phyloP scores from a whole-genome alignment of 2,113 vertebrate genomes.

The Alectura lathami region DNA sequence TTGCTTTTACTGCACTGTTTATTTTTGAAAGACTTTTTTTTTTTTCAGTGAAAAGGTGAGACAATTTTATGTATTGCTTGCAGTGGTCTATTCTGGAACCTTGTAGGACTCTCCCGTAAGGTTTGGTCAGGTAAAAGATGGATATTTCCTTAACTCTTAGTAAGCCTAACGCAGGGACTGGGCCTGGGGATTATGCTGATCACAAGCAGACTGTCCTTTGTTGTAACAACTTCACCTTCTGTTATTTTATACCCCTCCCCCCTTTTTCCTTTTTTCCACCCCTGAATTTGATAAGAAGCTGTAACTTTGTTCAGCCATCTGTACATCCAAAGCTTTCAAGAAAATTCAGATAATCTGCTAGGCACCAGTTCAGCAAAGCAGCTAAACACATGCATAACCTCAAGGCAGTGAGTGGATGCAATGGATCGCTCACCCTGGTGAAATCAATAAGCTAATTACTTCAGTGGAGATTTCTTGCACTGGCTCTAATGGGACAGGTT shows the following conservation, averaged over 20 bases:
- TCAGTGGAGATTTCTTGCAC: background rate
- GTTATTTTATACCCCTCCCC: background rate
- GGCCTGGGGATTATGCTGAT: background rate
- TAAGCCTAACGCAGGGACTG: background rate
- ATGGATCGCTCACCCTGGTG: background rate
- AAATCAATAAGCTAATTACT: slow-evolving; percentile 27
- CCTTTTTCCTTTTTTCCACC: background rate
- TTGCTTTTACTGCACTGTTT: slow-evolving; percentile 24
- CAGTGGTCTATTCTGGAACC: background rate
- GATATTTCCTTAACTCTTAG: slow-evolving; percentile 7
- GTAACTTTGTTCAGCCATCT: background rate
- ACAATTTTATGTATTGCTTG: background rate
- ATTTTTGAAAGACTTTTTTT: background rate
- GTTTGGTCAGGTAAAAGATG: background rate
- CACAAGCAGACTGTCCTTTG: background rate
- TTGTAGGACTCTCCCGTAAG: background rate
- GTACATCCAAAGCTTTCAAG: background rate
- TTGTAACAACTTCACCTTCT: background rate
- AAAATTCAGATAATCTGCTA: background rate
- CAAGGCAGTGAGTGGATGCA: background rate
- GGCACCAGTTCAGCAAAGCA: background rate
- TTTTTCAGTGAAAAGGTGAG: background rate
- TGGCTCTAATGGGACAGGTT: background rate
- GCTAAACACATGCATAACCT: background rate
- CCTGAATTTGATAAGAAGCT: background rate